Percentiles rank a stretch among this genome's conserved stretches.
Conservation (phyloP, 2,797 vertebrate species). For the Halcyon smyrnensis region DNA sequence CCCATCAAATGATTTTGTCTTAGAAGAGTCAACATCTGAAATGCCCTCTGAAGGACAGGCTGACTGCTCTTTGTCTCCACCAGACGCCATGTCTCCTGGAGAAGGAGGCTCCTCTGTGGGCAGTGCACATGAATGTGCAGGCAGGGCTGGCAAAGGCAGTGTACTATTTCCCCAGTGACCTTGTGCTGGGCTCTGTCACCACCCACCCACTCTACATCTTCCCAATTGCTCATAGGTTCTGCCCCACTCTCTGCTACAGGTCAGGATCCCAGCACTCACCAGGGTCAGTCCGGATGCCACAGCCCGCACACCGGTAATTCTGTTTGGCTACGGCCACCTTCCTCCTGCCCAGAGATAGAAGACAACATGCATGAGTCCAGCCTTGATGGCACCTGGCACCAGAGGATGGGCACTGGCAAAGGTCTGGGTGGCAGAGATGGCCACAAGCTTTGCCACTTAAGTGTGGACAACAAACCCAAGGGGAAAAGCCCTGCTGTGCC, state of each 20-base stretch:
- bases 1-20: background rate
- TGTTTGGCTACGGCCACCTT: constrained; percentile 94
- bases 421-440: background rate
- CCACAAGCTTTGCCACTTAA: background rate
- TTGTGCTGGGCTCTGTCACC: background rate
- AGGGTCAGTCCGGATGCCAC: constrained; percentile 93
- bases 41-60: background rate
- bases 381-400: background rate
- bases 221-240: background rate
- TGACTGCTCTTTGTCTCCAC: background rate
- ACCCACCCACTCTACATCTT: background rate
- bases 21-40: background rate
- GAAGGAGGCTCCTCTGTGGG: background rate
- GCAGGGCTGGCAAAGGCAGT: background rate
- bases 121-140: background rate
- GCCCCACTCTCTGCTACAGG: background rate
- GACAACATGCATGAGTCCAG: background rate
- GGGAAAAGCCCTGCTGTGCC: background rate
- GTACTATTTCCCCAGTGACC: background rate
- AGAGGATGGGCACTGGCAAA: background rate
- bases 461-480: background rate
- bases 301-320: constrained; percentile 96
- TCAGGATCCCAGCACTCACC: constrained; percentile 78
- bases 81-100: background rate
- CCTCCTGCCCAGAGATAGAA: constrained; percentile 81